Percentiles rank a stretch among this genome's conserved stretches.
Evolutionary conservation across 2,113 vertebrate genomes (phyloP).

Genomic region (Muntiacus muntjak): DNA sequence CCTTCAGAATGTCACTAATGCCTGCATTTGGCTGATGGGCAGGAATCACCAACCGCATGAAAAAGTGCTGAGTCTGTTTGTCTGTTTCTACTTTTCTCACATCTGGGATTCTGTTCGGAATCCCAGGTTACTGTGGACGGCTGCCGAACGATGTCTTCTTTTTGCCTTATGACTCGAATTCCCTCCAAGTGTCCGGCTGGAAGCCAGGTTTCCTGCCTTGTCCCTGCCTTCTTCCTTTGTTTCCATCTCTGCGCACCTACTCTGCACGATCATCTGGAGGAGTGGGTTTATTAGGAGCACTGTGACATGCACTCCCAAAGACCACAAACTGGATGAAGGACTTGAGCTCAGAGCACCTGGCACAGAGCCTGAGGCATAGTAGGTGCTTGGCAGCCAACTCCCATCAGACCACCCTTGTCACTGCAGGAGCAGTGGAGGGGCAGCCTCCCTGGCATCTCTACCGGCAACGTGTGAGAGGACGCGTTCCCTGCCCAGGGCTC

Average conservation of each 20-base stretch:
- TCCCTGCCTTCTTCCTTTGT: neutral
- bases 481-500: neutral
- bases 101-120: neutral
- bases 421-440: neutral
- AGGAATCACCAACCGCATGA: neutral
- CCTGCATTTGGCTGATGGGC: neutral
- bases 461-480: accelerated
- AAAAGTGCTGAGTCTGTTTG: neutral
- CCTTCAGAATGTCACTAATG: neutral
- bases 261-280: neutral
- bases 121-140: neutral
- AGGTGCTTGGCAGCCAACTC: neutral
- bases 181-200: neutral
- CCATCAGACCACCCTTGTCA: neutral
- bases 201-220: neutral
- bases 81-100: neutral
- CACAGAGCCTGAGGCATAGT: neutral
- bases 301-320: neutral
- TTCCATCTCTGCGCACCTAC: accelerated
- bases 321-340: neutral
- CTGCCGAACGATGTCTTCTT: neutral
- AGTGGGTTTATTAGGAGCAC: neutral
- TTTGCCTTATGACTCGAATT: neutral
- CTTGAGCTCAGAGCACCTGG: neutral
- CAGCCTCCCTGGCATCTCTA: neutral